Evolutionary conservation across 2,113 vertebrate genomes (phyloP), one percentile per base, ranked within the genome.

Genomic region (Pseudopodoces humilis): DNA sequence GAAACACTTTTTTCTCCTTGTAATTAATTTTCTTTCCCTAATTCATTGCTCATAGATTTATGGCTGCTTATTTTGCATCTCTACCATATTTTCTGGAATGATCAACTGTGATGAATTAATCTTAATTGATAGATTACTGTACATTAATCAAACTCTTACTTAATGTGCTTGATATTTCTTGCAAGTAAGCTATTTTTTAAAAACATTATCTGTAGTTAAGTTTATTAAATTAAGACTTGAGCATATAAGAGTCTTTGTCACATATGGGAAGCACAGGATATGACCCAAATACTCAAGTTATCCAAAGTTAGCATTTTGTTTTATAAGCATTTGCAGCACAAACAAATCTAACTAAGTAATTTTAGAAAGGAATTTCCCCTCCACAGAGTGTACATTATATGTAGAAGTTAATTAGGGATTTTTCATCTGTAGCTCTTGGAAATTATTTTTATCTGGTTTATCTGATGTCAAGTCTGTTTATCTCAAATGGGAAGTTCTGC

Each of bases 101-200:
- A n/a, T 77, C 77, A 81, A 63, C 56, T 86, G 33, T 2, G 11
- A 44, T n/a, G 13, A 74, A 83, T 91, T 86, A 53, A 46, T 95
- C 46, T 80, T 88, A 90, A 70, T 55, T 91, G 89, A 95, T 91
- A 35, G 65, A 89, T 89, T 87, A 41, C 43, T 91, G 10, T 63
- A 82, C n/a, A 63, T 92, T 92, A 89, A 78, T 94, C 86, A 88
- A 64, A 77, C 56, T 62, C 33, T 64, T 84, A 63, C 68, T 86
- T 96, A 74, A 74, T 81, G 21, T 33, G 7, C 56, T 89, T 78
- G 49, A 69, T 86, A 81, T 59, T 92, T 86, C 84, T 94, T 89
- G 39, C 0, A 0, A 79, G 59, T 59, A 88, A 86, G 60, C 50
- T 78, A 5, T 69, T 82, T 94, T 52, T 52, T 1, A 0, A 24